Conservation (phyloP, 2,797 vertebrate species). For the Labeo calbasu region DNA sequence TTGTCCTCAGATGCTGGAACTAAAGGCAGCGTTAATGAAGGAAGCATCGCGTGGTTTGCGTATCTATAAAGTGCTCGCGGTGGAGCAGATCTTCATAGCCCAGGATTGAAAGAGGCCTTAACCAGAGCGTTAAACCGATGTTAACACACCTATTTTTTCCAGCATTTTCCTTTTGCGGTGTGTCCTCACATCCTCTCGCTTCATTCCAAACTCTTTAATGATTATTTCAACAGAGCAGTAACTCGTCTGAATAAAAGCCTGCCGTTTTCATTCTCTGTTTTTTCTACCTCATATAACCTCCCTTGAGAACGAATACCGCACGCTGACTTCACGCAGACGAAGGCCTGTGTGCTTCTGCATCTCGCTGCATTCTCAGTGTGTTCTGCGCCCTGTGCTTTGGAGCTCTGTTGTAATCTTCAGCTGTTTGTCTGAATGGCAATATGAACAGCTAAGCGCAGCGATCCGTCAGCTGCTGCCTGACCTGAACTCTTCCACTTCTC, state of each 20-base stretch:
- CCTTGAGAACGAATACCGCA: not conserved
- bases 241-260: not conserved
- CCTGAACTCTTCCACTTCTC: not conserved
- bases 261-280: not conserved
- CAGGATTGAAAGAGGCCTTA: not conserved
- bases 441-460: not conserved
- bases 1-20: not conserved
- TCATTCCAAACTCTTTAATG: slow-evolving; percentile 9
- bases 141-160: not conserved
- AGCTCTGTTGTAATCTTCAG: not conserved
- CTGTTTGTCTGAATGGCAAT: not conserved
- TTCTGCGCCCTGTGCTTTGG: not conserved
- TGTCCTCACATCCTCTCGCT: slow-evolving; percentile 7
- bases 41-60: not conserved
- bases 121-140: not conserved
- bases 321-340: not conserved
- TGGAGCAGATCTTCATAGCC: not conserved
- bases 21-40: not conserved
- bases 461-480: not conserved
- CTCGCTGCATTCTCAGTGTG: not conserved
- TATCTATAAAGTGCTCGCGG: not conserved
- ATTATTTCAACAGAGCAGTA: slow-evolving; percentile 1
- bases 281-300: not conserved
- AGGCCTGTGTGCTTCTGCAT: not conserved
- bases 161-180: not conserved